Conservation (phyloP, 2,797 vertebrate genomes). For the Sebastes oblongus region DNA sequence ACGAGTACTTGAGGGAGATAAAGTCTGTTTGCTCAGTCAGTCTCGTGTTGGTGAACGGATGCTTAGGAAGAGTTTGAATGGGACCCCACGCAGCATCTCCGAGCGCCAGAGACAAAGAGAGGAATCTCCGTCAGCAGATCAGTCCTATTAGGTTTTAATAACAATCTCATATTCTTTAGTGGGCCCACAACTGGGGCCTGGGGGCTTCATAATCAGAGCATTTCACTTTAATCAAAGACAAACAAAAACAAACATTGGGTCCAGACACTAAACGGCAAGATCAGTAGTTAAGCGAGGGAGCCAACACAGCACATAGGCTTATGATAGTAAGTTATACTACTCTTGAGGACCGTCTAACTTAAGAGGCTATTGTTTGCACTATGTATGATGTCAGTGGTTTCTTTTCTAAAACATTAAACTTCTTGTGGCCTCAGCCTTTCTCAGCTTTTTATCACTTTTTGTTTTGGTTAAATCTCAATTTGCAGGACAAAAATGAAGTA, state of each 20-base stretch:
- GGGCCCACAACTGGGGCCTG: conserved; percentile 56
- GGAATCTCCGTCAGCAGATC: conserved; percentile 68
- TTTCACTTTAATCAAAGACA: conserved; percentile 74
- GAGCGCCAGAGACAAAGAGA: conserved; percentile 51
- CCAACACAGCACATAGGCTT: conserved; percentile 62
- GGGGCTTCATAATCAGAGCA: conserved; percentile 70
- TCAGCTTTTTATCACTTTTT: conserved; percentile 33
- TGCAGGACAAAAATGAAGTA: conserved; percentile 13
- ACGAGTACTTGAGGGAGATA: conserved; percentile 40
- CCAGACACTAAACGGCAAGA: conserved; percentile 54
- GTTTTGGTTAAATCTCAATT: conserved; percentile 35
- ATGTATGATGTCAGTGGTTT: conserved; percentile 21
- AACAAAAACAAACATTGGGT: conserved; percentile 72
- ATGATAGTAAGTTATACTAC: conserved; percentile 57
- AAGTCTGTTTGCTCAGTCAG: conserved; percentile 43
- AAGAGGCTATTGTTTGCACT: conserved; percentile 42
- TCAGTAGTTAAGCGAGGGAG: conserved; percentile 59
- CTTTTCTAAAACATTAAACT: conserved; percentile 40
- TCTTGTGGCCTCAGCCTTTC: conserved; percentile 43
- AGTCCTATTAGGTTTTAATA: conserved; percentile 79
- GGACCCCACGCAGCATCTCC: conserved; percentile 55
- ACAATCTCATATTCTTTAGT: conserved; percentile 69
- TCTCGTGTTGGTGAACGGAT: conserved; percentile 37
- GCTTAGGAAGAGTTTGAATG: conserved; percentile 52
- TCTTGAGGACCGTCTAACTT: conserved; percentile 54